Evolutionary conservation across 2,888 invertebrate species (phyloP), one percentile per base, ranked within the genome.

Genomic region (Amblyjoppa fuscipennis): DNA sequence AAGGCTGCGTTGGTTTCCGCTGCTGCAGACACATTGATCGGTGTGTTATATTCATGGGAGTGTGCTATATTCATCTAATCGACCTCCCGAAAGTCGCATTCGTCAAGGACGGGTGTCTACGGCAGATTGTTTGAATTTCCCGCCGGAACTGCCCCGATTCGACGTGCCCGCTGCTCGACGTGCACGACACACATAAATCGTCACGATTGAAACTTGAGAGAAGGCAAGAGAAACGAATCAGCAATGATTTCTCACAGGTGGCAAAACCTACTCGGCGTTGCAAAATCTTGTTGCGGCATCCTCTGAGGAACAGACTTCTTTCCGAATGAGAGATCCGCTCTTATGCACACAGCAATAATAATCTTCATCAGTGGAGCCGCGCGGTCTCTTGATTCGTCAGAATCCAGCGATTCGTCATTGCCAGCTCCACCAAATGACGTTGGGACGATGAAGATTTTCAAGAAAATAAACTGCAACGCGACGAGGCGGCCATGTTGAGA

Each of bases 351-450:
- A 61, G 70, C 13, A 45, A 31, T 70, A 78, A 79, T 70, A 38
- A 79, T 79, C 45, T 71, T 45, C 70, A 28, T 41, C 31, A 9
- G 59, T n/a, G n/a, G 11, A 61, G 20, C 28, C 28, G 49, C 11
- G 25, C 34, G 11, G 38, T 5, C 68, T 34, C 45, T 45, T 56
- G 73, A 80, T 80, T 80, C 66, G 49, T 51, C 66, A 45, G 61
- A 73, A 66, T 66, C 41, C 45, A 68, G 53, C 49, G 41, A 73
- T 74, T 68, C 53, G 38, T 80, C 73, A 73, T 73, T 20, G 28
- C 68, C n/a, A 45, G 25, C 38, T 61, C n/a, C 9, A 5, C 69
- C 45, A 41, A 73, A n/a, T 45, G 80, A 74, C 66, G 25, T 80
- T 34, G 34, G 25, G n/a, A 56, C n/a, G 66, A 73, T 64, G 28